Evolutionary conservation across 1,140 invertebrate genomes (phyloP).

Genomic region (Tetragonula clypearis): DNA sequence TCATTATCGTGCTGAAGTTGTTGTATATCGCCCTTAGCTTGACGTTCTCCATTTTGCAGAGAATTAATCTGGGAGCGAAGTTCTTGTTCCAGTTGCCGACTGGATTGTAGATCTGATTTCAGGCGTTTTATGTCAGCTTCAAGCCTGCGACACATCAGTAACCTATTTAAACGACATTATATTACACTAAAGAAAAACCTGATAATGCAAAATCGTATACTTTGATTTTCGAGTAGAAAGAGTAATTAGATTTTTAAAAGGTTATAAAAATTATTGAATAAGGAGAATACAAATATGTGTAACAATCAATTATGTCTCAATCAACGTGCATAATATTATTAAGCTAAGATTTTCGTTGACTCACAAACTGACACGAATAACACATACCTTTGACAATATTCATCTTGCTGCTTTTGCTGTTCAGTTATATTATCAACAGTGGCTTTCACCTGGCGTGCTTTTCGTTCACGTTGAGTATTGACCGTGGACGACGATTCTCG

Average conservation of each 20-base stretch:
- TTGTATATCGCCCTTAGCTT: conserved; percentile 88
- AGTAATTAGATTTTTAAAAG: conserved; percentile 15
- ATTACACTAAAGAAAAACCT: conserved; percentile 57
- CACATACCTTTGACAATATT: conserved; percentile 84
- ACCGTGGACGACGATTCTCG: conserved; percentile 80
- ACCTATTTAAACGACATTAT: conserved; percentile 71
- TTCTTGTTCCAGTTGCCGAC: conserved; percentile 92
- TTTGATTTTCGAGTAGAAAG: not conserved
- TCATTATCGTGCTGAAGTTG: conserved; percentile 92
- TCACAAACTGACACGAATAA: conserved; percentile 17
- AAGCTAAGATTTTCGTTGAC: not conserved
- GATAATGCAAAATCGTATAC: conserved; percentile 16
- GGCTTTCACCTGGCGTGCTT: conserved; percentile 81
- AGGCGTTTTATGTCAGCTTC: conserved; percentile 90
- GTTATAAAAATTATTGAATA: conserved; percentile 33
- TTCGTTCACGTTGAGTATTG: conserved; percentile 84
- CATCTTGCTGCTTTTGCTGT: conserved; percentile 84
- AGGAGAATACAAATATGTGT: not conserved
- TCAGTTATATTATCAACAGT: conserved; percentile 81
- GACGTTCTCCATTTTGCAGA: conserved; percentile 85
- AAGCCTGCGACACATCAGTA: conserved; percentile 82
- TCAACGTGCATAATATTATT: not conserved
- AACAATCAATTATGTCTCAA: not conserved
- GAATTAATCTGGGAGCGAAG: conserved; percentile 89
- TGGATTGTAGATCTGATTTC: conserved; percentile 89